phyloP scores from a whole-genome alignment of 2,888 invertebrate genomes.

The Epirrhoe alternata region DNA sequence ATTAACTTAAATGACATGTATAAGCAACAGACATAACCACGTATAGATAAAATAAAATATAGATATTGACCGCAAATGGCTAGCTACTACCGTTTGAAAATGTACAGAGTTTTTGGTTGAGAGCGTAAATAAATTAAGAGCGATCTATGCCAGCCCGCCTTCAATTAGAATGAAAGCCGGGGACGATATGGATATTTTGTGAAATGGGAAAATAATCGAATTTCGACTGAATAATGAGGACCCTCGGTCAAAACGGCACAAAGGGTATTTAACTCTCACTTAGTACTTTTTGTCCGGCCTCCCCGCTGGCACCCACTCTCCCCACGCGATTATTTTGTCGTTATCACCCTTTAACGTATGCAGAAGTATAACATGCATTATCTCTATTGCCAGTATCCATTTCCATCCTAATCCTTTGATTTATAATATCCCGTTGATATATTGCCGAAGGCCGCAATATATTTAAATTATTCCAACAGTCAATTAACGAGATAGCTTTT shows the following conservation, averaged over 20 bases:
- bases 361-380: slow-evolving; percentile 80
- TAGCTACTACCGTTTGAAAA: background rate
- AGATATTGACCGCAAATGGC: background rate
- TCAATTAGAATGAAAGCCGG: slow-evolving; percentile 82
- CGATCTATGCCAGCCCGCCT: slow-evolving; percentile 69
- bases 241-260: slow-evolving; percentile 78
- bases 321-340: slow-evolving; percentile 77
- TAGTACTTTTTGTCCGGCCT: slow-evolving; percentile 79
- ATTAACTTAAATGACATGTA: too few relatives aligned
- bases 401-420: slow-evolving; percentile 83
- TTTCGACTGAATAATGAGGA: slow-evolving; percentile 83
- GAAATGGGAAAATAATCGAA: slow-evolving; percentile 85
- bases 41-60: too few relatives aligned
- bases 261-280: slow-evolving; percentile 85
- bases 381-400: slow-evolving; percentile 80
- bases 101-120: background rate
- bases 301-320: slow-evolving; percentile 53
- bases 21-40: too few relatives aligned
- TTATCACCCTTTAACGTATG: slow-evolving; percentile 83
- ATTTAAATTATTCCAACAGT: slow-evolving; percentile 83
- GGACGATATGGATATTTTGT: slow-evolving; percentile 84
- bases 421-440: slow-evolving; percentile 79
- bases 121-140: slow-evolving; percentile 72
- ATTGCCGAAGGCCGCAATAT: slow-evolving; percentile 77
- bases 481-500: slow-evolving; percentile 83